Conservation (phyloP, 2,113 vertebrate genomes). For the Daboia siamensis region DNA sequence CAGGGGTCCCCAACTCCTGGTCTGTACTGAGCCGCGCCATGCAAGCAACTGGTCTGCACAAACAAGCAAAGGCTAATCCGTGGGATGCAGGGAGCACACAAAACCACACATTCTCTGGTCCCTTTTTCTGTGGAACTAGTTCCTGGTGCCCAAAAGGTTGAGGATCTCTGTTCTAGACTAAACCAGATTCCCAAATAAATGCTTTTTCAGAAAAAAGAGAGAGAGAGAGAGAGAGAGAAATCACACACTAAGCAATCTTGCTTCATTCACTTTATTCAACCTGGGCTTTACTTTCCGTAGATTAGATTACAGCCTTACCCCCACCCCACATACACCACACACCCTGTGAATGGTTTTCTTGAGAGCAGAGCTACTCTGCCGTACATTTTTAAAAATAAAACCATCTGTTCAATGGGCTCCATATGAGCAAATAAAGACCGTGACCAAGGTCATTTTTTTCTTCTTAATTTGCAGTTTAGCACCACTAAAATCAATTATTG, state of each 20-base stretch:
- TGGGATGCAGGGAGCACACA: too few relatives aligned
- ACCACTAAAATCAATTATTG: conserved; percentile 14
- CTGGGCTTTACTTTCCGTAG: neutral
- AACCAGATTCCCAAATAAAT: neutral
- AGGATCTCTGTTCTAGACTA: neutral
- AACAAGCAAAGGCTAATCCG: too few relatives aligned
- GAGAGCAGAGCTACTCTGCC: neutral
- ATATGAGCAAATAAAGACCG: neutral
- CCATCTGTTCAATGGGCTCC: neutral
- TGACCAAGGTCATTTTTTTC: neutral
- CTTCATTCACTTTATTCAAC: neutral
- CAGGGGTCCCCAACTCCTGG: neutral
- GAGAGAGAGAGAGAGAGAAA: too few relatives aligned
- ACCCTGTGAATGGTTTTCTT: neutral
- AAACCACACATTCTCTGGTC: too few relatives aligned
- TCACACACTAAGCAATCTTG: neutral
- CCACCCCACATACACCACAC: too few relatives aligned
- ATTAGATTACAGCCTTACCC: neutral
- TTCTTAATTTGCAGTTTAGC: conserved; percentile 9
- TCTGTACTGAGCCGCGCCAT: too few relatives aligned
- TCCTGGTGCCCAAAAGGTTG: too few relatives aligned
- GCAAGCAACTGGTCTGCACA: too few relatives aligned
- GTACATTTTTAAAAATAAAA: neutral
- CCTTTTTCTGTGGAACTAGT: too few relatives aligned
- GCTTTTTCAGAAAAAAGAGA: neutral